These are phyloP conservation scores for Chrysopa pallens DNA, from an alignment of 1,140 invertebrate genomes.

Conservation along the genomic window DNA sequence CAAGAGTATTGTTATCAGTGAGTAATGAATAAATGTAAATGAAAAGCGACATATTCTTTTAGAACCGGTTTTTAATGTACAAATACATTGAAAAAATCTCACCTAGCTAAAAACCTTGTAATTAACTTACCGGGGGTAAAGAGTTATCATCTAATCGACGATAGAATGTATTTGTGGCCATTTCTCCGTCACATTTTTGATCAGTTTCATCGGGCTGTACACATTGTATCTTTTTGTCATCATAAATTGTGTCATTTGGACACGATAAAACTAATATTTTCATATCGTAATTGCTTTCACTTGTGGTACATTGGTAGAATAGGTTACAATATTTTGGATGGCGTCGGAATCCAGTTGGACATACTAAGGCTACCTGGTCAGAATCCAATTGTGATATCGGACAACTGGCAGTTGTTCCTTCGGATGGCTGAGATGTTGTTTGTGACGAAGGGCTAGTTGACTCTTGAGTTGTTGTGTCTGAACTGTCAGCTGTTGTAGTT, in stretches of 20 bases:
- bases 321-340: conserved; percentile 70
- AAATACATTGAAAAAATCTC: too few relatives aligned
- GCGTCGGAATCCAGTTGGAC: conserved; percentile 61
- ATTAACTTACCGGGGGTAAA: conserved; percentile 40
- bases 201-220: conserved; percentile 33
- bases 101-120: too few relatives aligned
- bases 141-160: conserved; percentile 30
- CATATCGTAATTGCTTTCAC: conserved; percentile 37
- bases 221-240: conserved; percentile 53
- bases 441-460: conserved; percentile 12
- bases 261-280: conserved; percentile 56
- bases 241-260: conserved; percentile 54
- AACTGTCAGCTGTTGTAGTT: conserved; percentile 13
- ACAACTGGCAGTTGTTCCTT: conserved; percentile 11
- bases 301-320: conserved; percentile 63
- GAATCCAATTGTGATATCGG: conserved; percentile 24
- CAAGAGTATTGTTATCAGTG: too few relatives aligned
- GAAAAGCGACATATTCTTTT: too few relatives aligned
- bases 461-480: conserved; percentile 14
- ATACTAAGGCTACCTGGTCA: conserved; percentile 50
- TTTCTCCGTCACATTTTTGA: conserved; percentile 34
- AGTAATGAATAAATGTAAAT: too few relatives aligned
- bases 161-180: conserved; percentile 28
- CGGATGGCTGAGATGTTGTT: conserved; percentile 3
- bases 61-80: too few relatives aligned